These are phyloP conservation scores for Paguma larvata DNA, from an alignment of 2,797 vertebrate species.

Conservation along the genomic window DNA sequence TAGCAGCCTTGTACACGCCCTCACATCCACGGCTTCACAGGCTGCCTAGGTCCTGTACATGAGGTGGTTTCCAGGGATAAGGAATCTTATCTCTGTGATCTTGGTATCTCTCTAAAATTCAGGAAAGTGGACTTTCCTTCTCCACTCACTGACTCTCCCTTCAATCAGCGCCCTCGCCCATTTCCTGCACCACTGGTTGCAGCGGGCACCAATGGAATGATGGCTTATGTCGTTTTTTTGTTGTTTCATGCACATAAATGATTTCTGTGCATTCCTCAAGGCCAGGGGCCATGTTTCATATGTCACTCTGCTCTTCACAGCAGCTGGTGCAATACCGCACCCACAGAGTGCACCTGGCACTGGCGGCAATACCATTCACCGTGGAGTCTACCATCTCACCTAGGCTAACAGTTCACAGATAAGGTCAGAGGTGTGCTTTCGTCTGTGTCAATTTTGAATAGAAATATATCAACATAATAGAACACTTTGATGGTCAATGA, in stretches of 20 bases:
- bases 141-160: background rate
- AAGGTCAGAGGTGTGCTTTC: background rate
- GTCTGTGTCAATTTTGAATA: background rate
- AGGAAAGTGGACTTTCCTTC: background rate
- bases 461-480: background rate
- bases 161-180: background rate
- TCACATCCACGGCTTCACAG: background rate
- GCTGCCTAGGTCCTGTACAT: background rate
- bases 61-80: background rate
- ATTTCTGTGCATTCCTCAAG: background rate
- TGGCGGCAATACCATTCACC: background rate
- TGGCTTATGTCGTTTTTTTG: background rate
- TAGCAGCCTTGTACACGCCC: rapidly evolving
- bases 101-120: background rate
- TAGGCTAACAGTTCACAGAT: rapidly evolving
- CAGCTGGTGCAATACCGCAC: background rate
- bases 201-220: background rate
- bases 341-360: background rate
- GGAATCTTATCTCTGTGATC: no score
- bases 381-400: background rate
- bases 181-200: background rate
- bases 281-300: background rate
- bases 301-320: background rate
- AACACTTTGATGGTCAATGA: background rate
- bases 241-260: background rate